Evolutionary conservation across 2,888 invertebrate species (phyloP).

Genomic region (Anagyrus pseudococci): DNA sequence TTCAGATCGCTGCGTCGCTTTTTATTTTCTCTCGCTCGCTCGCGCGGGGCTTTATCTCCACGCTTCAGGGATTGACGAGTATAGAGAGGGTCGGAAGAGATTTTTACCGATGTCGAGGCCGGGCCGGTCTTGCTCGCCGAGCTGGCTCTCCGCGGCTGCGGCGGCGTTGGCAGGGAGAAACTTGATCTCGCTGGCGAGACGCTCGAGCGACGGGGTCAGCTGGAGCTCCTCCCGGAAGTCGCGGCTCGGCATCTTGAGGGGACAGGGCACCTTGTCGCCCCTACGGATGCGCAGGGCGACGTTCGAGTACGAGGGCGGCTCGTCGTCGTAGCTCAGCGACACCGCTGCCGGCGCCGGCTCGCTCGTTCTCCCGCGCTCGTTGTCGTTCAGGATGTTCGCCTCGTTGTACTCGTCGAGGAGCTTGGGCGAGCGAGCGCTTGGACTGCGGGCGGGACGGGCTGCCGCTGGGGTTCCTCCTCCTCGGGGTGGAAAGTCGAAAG

Average conservation of each 20-base stretch:
- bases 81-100: too few relatives aligned
- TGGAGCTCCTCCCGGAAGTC: constrained; percentile 45
- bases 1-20: too few relatives aligned
- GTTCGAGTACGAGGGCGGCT: constrained; percentile 49
- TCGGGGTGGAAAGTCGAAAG: constrained; percentile 42
- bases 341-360: constrained; percentile 14
- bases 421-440: constrained; percentile 48
- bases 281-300: constrained; percentile 44
- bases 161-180: constrained; percentile 48
- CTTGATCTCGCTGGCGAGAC: constrained; percentile 55
- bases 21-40: neutral
- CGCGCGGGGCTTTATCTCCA: neutral
- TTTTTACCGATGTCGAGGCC: neutral
- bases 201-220: constrained; percentile 53
- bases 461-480: too few relatives aligned
- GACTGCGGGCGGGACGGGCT: too few relatives aligned
- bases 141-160: neutral
- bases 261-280: constrained; percentile 41
- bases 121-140: too few relatives aligned
- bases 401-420: constrained; percentile 53
- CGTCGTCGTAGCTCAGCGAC: constrained; percentile 22
- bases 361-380: constrained; percentile 16
- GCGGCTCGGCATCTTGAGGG: constrained; percentile 42
- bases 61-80: too few relatives aligned
- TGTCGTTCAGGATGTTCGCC: constrained; percentile 52